Conservation (phyloP, 2,888 invertebrate genomes). For the Hymenopus coronatus region DNA sequence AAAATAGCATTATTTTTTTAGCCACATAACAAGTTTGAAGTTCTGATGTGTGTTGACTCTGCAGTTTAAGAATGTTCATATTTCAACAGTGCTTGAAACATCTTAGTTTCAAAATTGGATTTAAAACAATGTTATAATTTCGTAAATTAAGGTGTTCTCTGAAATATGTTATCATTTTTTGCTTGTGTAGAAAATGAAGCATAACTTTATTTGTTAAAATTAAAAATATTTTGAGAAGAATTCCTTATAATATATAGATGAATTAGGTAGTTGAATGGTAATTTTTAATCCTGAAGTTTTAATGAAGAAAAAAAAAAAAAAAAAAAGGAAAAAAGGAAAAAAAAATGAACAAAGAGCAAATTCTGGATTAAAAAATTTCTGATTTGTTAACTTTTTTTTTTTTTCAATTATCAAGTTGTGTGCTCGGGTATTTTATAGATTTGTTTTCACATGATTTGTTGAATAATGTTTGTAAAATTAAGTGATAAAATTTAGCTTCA, state of each 20-base stretch:
- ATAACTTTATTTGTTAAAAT: not conserved
- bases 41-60: not conserved
- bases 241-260: not conserved
- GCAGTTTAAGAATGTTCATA: not conserved
- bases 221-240: not conserved
- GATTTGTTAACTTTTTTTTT: not conserved
- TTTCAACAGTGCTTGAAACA: not conserved
- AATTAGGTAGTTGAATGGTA: not conserved
- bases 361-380: not conserved
- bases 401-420: not conserved
- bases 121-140: not conserved
- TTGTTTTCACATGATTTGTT: not conserved
- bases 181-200: not conserved
- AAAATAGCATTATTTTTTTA: not conserved
- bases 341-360: too few species aligned
- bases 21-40: not conserved
- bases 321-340: too few species aligned
- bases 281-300: not conserved
- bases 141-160: too few species aligned
- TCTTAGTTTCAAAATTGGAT: not conserved
- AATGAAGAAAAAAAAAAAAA: not conserved
- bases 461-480: not conserved
- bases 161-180: not conserved
- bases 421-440: not conserved
- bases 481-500: not conserved